phyloP scores from a whole-genome alignment of 2,888 invertebrate species.

The Erebia epiphron region DNA sequence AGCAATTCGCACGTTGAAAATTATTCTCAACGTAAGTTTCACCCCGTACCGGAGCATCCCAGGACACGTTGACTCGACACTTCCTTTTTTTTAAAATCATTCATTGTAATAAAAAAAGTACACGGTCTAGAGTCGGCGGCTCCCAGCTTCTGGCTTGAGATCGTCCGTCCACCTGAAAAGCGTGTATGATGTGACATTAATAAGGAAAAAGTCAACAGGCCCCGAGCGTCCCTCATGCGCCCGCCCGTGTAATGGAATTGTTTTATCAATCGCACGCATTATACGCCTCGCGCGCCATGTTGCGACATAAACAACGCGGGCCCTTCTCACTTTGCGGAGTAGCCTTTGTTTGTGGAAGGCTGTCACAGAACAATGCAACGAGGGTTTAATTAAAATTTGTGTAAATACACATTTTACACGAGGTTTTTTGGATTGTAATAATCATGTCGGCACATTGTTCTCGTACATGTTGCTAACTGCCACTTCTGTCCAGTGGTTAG shows the following conservation, averaged over 20 bases:
- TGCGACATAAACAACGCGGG: neutral
- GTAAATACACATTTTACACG: neutral
- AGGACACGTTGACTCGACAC: too few species aligned
- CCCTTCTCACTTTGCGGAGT: neutral
- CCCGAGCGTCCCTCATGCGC: neutral
- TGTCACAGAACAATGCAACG: neutral
- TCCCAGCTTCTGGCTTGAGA: too few species aligned
- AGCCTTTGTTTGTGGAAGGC: neutral
- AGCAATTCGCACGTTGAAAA: too few species aligned
- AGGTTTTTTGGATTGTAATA: neutral
- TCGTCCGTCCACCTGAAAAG: too few species aligned
- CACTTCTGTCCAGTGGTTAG: too few species aligned
- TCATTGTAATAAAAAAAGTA: too few species aligned
- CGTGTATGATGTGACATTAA: neutral
- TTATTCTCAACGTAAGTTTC: too few species aligned
- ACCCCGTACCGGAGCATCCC: too few species aligned
- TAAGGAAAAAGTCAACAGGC: neutral
- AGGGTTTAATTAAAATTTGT: slow-evolving; percentile 3
- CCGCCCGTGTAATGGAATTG: neutral
- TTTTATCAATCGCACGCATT: neutral
- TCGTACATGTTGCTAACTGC: too few species aligned
- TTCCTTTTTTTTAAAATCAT: too few species aligned
- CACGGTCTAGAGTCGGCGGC: too few species aligned
- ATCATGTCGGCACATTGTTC: neutral
- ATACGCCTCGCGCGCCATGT: neutral